Conservation (phyloP, 2,797 vertebrate species). For the Schizothorax lantsangensis region DNA sequence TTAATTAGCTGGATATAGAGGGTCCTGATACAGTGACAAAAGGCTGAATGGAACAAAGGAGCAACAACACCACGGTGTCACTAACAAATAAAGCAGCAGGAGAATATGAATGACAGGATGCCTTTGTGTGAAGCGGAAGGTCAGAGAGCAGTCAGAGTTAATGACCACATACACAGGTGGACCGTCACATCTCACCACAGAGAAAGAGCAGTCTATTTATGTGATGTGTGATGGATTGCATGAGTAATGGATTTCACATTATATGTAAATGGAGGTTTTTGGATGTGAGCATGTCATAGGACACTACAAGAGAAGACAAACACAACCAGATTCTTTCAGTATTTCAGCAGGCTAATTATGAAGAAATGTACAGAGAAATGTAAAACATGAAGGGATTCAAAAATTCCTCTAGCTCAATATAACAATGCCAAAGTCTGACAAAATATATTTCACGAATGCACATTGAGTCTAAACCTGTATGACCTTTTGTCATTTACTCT, state of each 20-base stretch:
- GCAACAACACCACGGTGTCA: not conserved
- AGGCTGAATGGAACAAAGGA: constrained; percentile 35
- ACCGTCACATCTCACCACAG: not conserved
- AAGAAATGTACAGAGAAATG: not conserved
- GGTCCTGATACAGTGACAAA: constrained; percentile 20
- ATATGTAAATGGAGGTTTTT: not conserved
- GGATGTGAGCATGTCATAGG: not conserved
- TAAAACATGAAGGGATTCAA: not conserved
- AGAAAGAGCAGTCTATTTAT: not conserved
- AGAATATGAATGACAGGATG: constrained; percentile 23
- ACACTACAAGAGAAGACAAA: not conserved
- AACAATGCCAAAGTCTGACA: not conserved
- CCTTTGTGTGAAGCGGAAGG: constrained; percentile 48
- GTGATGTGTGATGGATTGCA: not conserved
- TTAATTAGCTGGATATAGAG: constrained; percentile 32
- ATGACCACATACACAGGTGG: constrained; percentile 4
- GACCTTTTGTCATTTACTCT: not conserved
- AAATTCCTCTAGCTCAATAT: not conserved
- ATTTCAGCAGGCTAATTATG: not conserved
- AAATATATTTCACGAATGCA: not conserved
- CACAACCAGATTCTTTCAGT: too few species aligned
- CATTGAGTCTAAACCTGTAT: not conserved
- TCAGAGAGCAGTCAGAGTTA: constrained; percentile 32
- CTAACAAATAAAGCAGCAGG: constrained; percentile 35
- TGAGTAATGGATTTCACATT: constrained; percentile 4